Evolutionary conservation across 2,797 vertebrate species (phyloP).

Genomic region (Brachymystax lenok): DNA sequence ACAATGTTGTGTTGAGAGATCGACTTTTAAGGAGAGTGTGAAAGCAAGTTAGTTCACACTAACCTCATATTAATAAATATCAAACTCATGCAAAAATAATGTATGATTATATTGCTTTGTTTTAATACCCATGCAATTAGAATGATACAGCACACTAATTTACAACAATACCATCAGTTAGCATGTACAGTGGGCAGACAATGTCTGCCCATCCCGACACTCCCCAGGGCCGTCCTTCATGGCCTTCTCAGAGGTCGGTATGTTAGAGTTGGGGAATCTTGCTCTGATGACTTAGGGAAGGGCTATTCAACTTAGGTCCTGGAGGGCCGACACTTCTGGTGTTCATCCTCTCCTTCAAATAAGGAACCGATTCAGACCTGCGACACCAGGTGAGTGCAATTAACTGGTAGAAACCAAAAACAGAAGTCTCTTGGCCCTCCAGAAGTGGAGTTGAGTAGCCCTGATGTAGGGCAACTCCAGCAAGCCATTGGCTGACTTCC

Average conservation of each 20-base stretch:
- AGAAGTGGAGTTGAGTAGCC: not conserved
- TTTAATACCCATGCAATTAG: no score
- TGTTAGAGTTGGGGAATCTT: not conserved
- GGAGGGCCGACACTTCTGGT: not conserved
- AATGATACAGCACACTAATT: no score
- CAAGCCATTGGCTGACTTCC: not conserved
- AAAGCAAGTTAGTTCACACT: not conserved
- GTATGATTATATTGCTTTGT: no score
- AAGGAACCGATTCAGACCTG: not conserved
- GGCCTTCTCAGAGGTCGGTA: not conserved
- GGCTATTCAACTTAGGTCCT: not conserved
- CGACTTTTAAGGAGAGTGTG: not conserved
- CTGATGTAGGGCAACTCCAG: not conserved
- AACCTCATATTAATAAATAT: not conserved
- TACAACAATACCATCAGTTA: no score
- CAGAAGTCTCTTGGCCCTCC: not conserved
- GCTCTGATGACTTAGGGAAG: not conserved
- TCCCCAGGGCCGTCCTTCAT: not conserved
- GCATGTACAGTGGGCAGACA: no score
- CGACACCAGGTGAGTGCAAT: not conserved
- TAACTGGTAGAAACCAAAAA: not conserved
- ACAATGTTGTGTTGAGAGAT: no score
- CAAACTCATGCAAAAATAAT: no score
- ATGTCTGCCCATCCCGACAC: not conserved
- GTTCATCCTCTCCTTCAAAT: not conserved